Evolutionary conservation across 2,888 invertebrate species (phyloP).

Genomic region (Harmothoe impar): DNA sequence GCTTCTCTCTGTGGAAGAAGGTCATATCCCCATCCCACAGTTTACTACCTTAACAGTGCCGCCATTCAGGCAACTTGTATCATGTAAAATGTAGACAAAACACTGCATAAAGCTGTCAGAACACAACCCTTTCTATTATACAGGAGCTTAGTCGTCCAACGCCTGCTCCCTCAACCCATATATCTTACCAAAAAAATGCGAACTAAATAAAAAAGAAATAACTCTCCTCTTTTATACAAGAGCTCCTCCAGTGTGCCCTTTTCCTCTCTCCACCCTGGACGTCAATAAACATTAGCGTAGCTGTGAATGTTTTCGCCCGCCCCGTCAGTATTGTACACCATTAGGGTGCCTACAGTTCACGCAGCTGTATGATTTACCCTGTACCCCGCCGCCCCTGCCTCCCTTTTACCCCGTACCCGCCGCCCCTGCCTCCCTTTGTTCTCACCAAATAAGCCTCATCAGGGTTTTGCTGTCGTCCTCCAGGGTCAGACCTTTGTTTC

Average conservation of each 20-base stretch:
- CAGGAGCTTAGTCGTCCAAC: background rate
- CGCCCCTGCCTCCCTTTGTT: conserved; percentile 1
- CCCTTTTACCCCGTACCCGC: background rate
- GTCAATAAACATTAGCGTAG: conserved; percentile 47
- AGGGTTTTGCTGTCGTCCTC: background rate
- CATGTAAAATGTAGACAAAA: background rate
- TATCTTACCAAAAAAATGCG: too few species aligned
- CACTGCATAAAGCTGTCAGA: background rate
- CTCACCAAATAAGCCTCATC: conserved; percentile 43
- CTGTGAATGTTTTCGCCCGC: background rate
- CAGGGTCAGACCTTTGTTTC: background rate
- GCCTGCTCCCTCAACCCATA: background rate
- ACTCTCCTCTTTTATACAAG: too few species aligned
- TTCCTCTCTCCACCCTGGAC: background rate
- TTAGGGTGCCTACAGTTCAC: background rate
- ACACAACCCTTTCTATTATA: background rate
- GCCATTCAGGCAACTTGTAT: background rate
- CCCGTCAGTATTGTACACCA: background rate
- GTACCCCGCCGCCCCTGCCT: background rate
- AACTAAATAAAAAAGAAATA: too few species aligned
- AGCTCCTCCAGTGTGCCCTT: background rate
- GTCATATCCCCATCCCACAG: background rate
- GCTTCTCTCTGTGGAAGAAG: background rate
- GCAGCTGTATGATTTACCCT: background rate
- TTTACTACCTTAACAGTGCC: background rate